Evolutionary conservation across 92 coral and sea anemone species (phyloP).

Genomic region (Muricea muricata): DNA sequence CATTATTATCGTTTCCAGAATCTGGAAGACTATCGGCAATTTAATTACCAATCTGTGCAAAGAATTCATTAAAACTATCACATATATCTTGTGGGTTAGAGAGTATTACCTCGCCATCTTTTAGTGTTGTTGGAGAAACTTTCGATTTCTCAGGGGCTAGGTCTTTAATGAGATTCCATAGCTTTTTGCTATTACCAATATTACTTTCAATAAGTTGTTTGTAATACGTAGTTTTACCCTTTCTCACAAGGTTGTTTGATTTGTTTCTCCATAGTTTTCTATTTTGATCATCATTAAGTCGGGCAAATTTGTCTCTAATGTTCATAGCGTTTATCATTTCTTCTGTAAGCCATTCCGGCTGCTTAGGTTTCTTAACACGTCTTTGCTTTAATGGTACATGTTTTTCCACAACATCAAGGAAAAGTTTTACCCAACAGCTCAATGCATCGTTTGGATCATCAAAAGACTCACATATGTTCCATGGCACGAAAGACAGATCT

Average conservation of each 20-base stretch:
- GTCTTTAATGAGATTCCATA: slow-evolving; percentile 27
- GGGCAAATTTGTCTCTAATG: slow-evolving; percentile 32
- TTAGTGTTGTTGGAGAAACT: slow-evolving; percentile 15
- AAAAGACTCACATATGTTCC: slow-evolving; percentile 26
- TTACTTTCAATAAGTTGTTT: slow-evolving; percentile 20
- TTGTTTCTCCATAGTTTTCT: slow-evolving; percentile 27
- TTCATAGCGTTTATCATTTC: slow-evolving; percentile 31
- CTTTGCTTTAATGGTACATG: slow-evolving; percentile 58
- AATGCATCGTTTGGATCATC: slow-evolving; percentile 28
- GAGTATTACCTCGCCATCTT: slow-evolving; percentile 24
- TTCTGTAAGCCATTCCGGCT: slow-evolving; percentile 37
- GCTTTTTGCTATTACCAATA: slow-evolving; percentile 31
- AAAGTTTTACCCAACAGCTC: slow-evolving; percentile 23
- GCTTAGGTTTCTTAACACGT: slow-evolving; percentile 37
- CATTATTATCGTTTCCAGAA: slow-evolving; percentile 5
- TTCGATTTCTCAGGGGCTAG: slow-evolving; percentile 30
- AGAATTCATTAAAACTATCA: slow-evolving; percentile 26
- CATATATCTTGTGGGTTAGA: slow-evolving; percentile 36
- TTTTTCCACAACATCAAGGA: slow-evolving; percentile 59
- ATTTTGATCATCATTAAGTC: slow-evolving; percentile 19
- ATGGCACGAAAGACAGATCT: slow-evolving; percentile 21
- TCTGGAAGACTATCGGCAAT: slow-evolving; percentile 12
- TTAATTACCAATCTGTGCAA: slow-evolving; percentile 9
- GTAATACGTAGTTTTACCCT: slow-evolving; percentile 31
- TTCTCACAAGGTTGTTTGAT: slow-evolving; percentile 28